phyloP scores from a whole-genome alignment of 2,888 invertebrate genomes.

The Drosophila infuscata region DNA sequence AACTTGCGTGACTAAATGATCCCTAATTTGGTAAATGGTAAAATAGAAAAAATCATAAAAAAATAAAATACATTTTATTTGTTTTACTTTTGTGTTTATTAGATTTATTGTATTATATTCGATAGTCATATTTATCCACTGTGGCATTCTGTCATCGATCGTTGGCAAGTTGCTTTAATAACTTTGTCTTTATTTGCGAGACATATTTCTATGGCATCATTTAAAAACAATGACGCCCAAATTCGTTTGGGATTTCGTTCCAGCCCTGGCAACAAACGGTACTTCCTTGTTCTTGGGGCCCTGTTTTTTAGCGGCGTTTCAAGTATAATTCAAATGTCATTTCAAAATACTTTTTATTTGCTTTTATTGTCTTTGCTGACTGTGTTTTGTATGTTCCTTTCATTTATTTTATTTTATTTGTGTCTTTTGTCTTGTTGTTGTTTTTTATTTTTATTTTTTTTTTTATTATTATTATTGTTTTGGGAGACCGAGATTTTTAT shows the following conservation, averaged over 20 bases:
- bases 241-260: neutral
- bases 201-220: neutral
- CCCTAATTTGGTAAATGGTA: neutral
- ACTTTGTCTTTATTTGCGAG: neutral
- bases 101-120: no score
- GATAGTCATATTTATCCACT: no score
- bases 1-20: neutral
- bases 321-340: slow-evolving; percentile 68
- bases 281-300: slow-evolving; percentile 17
- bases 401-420: slow-evolving; percentile 16
- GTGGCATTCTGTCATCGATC: no score
- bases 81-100: no score
- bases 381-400: slow-evolving; percentile 28
- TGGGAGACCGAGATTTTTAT: slow-evolving; percentile 63
- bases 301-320: slow-evolving; percentile 19
- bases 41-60: neutral
- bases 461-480: neutral
- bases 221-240: neutral
- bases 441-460: slow-evolving; percentile 15
- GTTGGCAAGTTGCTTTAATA: neutral
- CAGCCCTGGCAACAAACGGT: slow-evolving; percentile 10
- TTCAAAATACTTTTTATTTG: slow-evolving; percentile 70
- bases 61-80: neutral
- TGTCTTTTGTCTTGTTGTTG: slow-evolving; percentile 1
- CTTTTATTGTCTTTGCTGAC: slow-evolving; percentile 67